A percentile compares a stretch with the other conserved stretches of the same genome.
Evolutionary conservation across 2,797 vertebrate species (phyloP).

Genomic region (Triplophysa bombifrons): DNA sequence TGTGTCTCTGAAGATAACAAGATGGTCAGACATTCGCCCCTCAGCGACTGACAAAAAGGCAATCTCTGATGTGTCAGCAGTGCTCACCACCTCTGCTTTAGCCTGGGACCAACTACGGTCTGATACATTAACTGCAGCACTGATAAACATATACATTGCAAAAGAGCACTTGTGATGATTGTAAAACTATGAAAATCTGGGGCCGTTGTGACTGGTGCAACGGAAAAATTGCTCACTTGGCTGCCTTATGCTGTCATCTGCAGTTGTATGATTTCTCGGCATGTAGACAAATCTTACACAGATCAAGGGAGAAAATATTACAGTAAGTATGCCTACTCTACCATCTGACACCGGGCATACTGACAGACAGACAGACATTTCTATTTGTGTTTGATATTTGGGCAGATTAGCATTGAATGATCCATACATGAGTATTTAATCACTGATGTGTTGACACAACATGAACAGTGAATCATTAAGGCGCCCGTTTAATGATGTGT

Average conservation of each 20-base stretch:
- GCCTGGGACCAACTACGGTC: neutral
- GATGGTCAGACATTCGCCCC: slow-evolving; percentile 10
- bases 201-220: neutral
- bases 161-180: neutral
- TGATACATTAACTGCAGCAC: neutral
- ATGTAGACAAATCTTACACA: neutral
- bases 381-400: slow-evolving; percentile 4
- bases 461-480: neutral
- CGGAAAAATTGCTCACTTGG: slow-evolving; percentile 29
- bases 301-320: neutral
- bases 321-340: neutral
- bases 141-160: slow-evolving; percentile 21
- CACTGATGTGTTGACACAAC: neutral
- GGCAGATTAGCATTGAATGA: slow-evolving; percentile 14
- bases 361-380: slow-evolving; percentile 5
- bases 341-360: neutral
- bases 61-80: neutral
- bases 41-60: slow-evolving; percentile 16
- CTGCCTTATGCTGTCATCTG: slow-evolving; percentile 38
- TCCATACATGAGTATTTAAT: neutral
- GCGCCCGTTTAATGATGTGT: too few relatives aligned
- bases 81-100: slow-evolving; percentile 16
- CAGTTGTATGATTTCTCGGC: neutral
- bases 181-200: slow-evolving; percentile 13
- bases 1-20: slow-evolving; percentile 42